Evolutionary conservation across 2,113 vertebrate species (phyloP), one percentile per base, ranked within the genome.

Genomic region (Cepphus grylle): DNA sequence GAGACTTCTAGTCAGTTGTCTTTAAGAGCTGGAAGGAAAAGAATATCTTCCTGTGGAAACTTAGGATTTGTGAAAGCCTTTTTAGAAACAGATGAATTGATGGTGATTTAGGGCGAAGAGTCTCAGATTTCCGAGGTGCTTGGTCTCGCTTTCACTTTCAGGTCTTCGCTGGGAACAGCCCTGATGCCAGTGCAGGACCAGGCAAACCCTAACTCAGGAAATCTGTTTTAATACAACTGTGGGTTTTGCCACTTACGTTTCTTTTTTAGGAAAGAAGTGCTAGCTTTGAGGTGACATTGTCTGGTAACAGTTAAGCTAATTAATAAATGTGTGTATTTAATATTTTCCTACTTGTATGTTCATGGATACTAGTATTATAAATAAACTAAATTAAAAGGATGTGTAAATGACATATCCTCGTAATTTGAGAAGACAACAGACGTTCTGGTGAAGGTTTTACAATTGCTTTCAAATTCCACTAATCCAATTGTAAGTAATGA

Each of bases 21-120:
- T 94, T 96, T 81, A 84, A 91, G 77, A 88, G 63, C 45, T 58
- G 85, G 43, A 88, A 74, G 59, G 6, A 59, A 95, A 86, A 91
- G 71, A 81, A 92, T 81, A 61, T 89, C 65, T 67, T 93, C 82
- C 80, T 77, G 59, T 96, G 92, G 81, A 95, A 97, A 92, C 93
- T 66, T 69, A 52, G 70, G 69, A 15, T 90, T 81, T 40, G 36
- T 87, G 86, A 85, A 78, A 96, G 88, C 61, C 45, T 36, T 42
- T 80, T 83, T 7, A 92, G 91, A 86, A 96, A 65, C 2, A 4
- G 74, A 67, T 93, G 84, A 94, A 97, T 56, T 80, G 66, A 22
- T 72, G 78, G 88, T 90, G 94, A 78, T 81, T 93, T 36, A 94
- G 65, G 36, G 52, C 59, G 50, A 36, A 12, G 42, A 50, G 38